These are phyloP conservation scores for Muschampia plurimacula DNA, from an alignment of 2,888 invertebrate species.

Conservation along the genomic window DNA sequence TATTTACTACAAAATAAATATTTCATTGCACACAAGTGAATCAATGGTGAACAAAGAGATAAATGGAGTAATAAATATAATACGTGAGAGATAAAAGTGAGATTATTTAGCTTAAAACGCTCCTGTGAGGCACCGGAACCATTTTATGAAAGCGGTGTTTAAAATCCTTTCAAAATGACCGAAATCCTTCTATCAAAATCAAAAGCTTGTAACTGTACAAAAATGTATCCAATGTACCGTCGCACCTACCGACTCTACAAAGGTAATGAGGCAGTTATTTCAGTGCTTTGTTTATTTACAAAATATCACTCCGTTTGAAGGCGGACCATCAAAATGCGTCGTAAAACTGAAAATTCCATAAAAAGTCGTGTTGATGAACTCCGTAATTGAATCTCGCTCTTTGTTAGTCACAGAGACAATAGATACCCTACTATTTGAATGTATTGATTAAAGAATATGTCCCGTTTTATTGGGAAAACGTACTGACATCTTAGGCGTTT, in stretches of 20 bases:
- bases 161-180: slow-evolving; percentile 49
- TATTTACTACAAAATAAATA: neutral
- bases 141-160: slow-evolving; percentile 39
- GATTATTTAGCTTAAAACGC: slow-evolving; percentile 9
- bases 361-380: slow-evolving; percentile 85
- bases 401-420: slow-evolving; percentile 81
- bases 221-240: slow-evolving; percentile 66
- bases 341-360: slow-evolving; percentile 84
- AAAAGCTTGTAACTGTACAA: slow-evolving; percentile 60
- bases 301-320: slow-evolving; percentile 86
- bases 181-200: slow-evolving; percentile 53
- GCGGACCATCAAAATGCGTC: slow-evolving; percentile 85
- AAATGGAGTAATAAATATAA: neutral
- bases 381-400: slow-evolving; percentile 79
- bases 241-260: slow-evolving; percentile 80
- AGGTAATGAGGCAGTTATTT: slow-evolving; percentile 84
- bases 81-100: neutral
- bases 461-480: slow-evolving; percentile 37
- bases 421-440: slow-evolving; percentile 66
- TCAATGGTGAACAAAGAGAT: neutral
- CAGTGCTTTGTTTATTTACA: slow-evolving; percentile 85
- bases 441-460: slow-evolving; percentile 67
- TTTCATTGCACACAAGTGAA: neutral
- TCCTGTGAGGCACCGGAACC: slow-evolving; percentile 1
- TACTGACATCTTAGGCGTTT: slow-evolving; percentile 20